Evolutionary conservation across 2,113 vertebrate genomes (phyloP), one percentile per base, ranked within the genome.

Genomic region (Coptodon bakossiorum): DNA sequence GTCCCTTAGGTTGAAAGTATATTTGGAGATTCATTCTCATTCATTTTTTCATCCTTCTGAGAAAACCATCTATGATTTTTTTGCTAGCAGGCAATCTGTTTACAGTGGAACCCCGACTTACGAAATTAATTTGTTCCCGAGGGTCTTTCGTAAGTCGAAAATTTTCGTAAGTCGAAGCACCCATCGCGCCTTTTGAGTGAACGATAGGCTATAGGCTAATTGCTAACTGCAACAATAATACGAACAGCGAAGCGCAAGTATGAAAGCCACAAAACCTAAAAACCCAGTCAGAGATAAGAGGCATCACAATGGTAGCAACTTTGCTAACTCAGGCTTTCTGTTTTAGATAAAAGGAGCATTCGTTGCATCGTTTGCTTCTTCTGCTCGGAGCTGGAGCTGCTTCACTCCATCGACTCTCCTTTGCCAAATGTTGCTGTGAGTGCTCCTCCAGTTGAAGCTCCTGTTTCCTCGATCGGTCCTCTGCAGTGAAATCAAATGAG

Each of bases 161-260:
- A 2, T 3, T 17, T 50, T 50, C 1, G 6, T 50, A 53, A 27
- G 4, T 7, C 0, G 0, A 56, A 27, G 4, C 4, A 1, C 22
- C 54, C 54, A 56, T 56, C 1, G 1, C 0, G 0, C 6, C 3
- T 56, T 22, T 22, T 22, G 22, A 22, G 22, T 22, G 22, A 22
- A 22, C 22, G 22, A 22, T 22, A 22, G 22, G 22, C 22, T 22
- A 22, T 22, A 22, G 22, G 22, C 22, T 22, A 22, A 22, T 22
- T 22, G 22, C 22, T 22, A 22, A 22, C 22, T 22, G 22, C 22
- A 22, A 22, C 22, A 22, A 22, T 22, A 22, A 22, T 22, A 22
- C 22, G 22, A 22, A 22, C 22, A 22, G 22, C 22, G 22, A 22
- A 22, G 22, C 22, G 22, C 22, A 22, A 22, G 22, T 22, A 22